phyloP scores from a whole-genome alignment of 2,888 invertebrate species.

The Chesias legatella region DNA sequence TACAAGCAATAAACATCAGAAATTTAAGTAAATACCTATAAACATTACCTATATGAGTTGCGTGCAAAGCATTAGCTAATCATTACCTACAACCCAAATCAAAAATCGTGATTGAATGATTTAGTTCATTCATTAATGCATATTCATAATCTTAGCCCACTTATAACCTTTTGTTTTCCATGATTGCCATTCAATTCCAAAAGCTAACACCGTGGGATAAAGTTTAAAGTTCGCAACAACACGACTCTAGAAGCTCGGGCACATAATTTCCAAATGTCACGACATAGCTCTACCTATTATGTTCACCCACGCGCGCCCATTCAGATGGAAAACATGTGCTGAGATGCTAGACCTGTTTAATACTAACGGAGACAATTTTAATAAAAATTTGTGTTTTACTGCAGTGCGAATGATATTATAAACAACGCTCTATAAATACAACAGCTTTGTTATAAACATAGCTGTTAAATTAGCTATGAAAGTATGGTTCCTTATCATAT shows the following conservation, averaged over 20 bases:
- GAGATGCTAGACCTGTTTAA: constrained; percentile 13
- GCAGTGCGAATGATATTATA: constrained; percentile 14
- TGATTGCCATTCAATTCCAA: constrained; percentile 7
- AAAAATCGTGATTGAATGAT: constrained; percentile 1
- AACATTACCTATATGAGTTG: no score
- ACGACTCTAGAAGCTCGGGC: constrained; percentile 23
- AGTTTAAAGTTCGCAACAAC: constrained; percentile 9
- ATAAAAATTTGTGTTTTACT: constrained; percentile 11
- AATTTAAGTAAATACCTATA: no score
- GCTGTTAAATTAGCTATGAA: no score
- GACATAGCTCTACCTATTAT: constrained; percentile 53
- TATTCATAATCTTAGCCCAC: constrained; percentile 6
- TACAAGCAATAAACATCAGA: no score
- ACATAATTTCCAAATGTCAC: constrained; percentile 65
- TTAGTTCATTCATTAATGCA: constrained; percentile 1
- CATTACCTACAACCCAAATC: no score
- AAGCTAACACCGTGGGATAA: constrained; percentile 7
- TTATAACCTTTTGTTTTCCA: constrained; percentile 5
- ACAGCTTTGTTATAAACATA: neutral
- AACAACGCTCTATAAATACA: constrained; percentile 1
- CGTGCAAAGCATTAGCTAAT: no score
- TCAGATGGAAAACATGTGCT: constrained; percentile 44
- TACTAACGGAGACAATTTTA: constrained; percentile 12
- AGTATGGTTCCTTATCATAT: no score
- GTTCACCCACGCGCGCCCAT: constrained; percentile 67